Percentiles rank a stretch among this genome's conserved stretches.
phyloP scores from a whole-genome alignment of 2,113 vertebrate genomes.

The Hippocampus guttulatus region DNA sequence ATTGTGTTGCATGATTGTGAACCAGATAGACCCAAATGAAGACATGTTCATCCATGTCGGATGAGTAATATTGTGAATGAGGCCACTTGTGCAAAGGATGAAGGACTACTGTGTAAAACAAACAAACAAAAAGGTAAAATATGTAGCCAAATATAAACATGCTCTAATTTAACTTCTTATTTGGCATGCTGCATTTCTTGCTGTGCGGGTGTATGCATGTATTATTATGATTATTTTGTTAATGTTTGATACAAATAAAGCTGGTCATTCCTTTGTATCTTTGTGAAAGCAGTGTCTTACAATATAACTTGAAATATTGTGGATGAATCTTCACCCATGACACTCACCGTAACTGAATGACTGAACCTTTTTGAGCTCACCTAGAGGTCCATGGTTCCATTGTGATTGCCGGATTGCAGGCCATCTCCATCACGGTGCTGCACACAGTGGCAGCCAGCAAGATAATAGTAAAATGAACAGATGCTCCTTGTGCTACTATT shows the following conservation, averaged over 20 bases:
- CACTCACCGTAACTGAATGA: constrained; percentile 1
- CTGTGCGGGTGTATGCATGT: constrained; percentile 30
- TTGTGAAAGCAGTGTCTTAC: constrained; percentile 4
- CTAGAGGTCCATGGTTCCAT: constrained; percentile 29
- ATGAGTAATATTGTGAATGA: constrained; percentile 8
- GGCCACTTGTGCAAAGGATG: constrained; percentile 21
- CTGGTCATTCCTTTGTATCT: constrained; percentile 30
- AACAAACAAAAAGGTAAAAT: not conserved
- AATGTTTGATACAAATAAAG: constrained; percentile 49
- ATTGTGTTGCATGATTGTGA: not conserved
- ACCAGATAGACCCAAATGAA: constrained; percentile 15
- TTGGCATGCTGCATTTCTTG: constrained; percentile 23
- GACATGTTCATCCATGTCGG: constrained; percentile 6
- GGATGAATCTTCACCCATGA: constrained; percentile 8
- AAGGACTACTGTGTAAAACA: constrained; percentile 2
- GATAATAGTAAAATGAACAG: constrained; percentile 49
- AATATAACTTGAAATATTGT: not conserved
- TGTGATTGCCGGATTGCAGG: constrained; percentile 27
- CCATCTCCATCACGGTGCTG: constrained; percentile 17
- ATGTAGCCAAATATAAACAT: not conserved
- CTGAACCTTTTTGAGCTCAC: constrained; percentile 2
- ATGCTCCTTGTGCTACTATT: constrained; percentile 22
- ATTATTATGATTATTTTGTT: constrained; percentile 27
- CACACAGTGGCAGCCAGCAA: constrained; percentile 36
- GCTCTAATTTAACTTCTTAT: not conserved